Conservation (phyloP, 2,888 invertebrate species). For the Caprella mutica region DNA sequence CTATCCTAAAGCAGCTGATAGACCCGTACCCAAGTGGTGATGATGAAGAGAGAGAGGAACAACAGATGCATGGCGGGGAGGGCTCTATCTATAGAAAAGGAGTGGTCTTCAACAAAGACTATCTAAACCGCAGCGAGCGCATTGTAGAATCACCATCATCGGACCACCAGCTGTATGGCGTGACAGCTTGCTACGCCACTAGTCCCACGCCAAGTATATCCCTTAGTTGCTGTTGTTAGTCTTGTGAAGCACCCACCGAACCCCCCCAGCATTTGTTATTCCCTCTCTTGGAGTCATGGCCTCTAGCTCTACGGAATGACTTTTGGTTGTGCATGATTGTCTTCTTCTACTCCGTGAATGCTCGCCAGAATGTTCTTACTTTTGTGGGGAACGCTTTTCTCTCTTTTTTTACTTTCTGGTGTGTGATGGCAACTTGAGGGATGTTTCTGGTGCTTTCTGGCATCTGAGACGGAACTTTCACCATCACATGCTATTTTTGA, state of each 20-base stretch:
- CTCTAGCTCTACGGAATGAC: no score
- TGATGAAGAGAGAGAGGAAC: conserved; percentile 4
- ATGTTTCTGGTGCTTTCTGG: no score
- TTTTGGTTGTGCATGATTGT: no score
- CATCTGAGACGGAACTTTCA: no score
- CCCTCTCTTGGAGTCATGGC: no score
- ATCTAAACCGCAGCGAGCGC: no score
- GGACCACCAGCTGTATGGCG: conserved; percentile 86
- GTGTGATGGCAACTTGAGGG: no score
- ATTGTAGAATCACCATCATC: conserved; percentile 63
- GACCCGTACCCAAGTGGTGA: not conserved
- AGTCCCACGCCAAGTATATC: conserved; percentile 84
- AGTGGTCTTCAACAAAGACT: conserved; percentile 53
- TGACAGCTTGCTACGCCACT: conserved; percentile 88
- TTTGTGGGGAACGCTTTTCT: no score
- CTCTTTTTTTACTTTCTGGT: no score
- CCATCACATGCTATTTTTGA: no score
- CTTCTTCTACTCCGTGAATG: no score
- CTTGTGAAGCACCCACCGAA: conserved; percentile 23
- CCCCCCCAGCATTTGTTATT: conserved; percentile 14
- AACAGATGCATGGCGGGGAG: conserved; percentile 9
- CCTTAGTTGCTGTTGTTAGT: conserved; percentile 10
- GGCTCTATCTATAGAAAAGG: conserved; percentile 62
- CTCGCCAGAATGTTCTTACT: no score
- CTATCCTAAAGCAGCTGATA: conserved; percentile 81